Evolutionary conservation across 92 coral and sea anemone species (phyloP).

Genomic region (Galaxea fascicularis): DNA sequence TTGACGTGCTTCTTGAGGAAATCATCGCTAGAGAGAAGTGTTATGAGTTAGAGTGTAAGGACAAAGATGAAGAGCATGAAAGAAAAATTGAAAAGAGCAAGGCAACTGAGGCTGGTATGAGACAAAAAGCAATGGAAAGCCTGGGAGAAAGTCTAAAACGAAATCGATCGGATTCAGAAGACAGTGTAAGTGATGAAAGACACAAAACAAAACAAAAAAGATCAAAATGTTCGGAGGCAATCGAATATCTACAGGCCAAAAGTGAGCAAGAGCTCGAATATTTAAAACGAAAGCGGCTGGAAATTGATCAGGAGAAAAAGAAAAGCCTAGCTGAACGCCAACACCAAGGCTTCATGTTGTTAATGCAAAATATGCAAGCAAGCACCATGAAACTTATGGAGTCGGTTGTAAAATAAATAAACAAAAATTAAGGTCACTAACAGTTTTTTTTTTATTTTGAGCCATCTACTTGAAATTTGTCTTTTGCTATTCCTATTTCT

Average conservation of each 20-base stretch:
- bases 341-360: constrained; percentile 28
- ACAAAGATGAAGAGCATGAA: constrained; percentile 52
- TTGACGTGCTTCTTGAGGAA: constrained; percentile 51
- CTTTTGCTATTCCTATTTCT: constrained; percentile 2
- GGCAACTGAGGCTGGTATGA: constrained; percentile 47
- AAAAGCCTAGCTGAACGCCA: constrained; percentile 29
- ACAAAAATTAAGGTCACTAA: constrained; percentile 1
- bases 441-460: neutral
- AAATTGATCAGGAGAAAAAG: constrained; percentile 39
- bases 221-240: constrained; percentile 52
- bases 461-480: constrained; percentile 17
- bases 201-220: constrained; percentile 39
- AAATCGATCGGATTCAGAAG: constrained; percentile 49
- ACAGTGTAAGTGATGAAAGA: constrained; percentile 20
- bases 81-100: constrained; percentile 42
- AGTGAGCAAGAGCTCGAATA: constrained; percentile 49
- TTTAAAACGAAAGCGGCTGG: constrained; percentile 51
- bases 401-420: constrained; percentile 29
- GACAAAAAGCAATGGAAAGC: constrained; percentile 61
- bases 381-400: constrained; percentile 37
- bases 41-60: constrained; percentile 44
- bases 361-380: constrained; percentile 32
- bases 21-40: constrained; percentile 42
- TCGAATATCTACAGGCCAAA: constrained; percentile 52
- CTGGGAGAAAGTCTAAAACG: constrained; percentile 55